Percentiles rank a stretch among this genome's conserved stretches.
Conservation (phyloP, 2,888 invertebrate genomes). For the Herminia tarsipennalis region DNA sequence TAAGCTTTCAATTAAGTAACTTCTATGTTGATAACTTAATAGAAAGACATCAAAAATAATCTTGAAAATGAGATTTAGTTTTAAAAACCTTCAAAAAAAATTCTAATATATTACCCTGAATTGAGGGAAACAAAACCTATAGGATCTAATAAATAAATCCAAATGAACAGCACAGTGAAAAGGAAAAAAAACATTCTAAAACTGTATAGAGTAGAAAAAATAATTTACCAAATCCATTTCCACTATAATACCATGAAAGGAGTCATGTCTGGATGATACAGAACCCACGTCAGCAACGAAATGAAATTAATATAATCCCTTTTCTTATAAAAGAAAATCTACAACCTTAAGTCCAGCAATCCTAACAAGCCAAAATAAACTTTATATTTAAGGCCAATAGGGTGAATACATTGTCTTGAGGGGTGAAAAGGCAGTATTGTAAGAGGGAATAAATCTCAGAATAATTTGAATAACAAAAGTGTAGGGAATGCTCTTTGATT, state of each 20-base stretch:
- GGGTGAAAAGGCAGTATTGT: constrained; percentile 22
- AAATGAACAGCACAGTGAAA: constrained; percentile 9
- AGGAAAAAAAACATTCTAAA: constrained; percentile 24
- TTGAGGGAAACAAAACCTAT: no score
- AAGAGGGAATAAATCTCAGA: constrained; percentile 38
- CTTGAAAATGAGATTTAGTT: no score
- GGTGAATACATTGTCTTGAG: neutral
- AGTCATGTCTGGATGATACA: constrained; percentile 35
- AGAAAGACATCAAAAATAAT: no score
- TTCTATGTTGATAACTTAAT: no score
- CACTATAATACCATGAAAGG: constrained; percentile 37
- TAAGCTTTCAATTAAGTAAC: no score
- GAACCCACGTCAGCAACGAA: constrained; percentile 36
- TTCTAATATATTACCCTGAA: no score
- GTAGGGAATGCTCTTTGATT: constrained; percentile 42
- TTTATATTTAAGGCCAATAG: neutral
- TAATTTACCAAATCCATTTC: constrained; percentile 38
- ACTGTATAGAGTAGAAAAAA: constrained; percentile 19
- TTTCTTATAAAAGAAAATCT: constrained; percentile 33
- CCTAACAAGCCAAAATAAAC: neutral
- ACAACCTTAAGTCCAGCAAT: constrained; percentile 8
- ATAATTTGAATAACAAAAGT: constrained; percentile 47
- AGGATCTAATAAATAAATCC: no score
- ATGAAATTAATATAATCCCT: constrained; percentile 47
- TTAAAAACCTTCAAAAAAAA: no score